Conservation (phyloP, 2,113 vertebrate species). For the Pipra filicauda region DNA sequence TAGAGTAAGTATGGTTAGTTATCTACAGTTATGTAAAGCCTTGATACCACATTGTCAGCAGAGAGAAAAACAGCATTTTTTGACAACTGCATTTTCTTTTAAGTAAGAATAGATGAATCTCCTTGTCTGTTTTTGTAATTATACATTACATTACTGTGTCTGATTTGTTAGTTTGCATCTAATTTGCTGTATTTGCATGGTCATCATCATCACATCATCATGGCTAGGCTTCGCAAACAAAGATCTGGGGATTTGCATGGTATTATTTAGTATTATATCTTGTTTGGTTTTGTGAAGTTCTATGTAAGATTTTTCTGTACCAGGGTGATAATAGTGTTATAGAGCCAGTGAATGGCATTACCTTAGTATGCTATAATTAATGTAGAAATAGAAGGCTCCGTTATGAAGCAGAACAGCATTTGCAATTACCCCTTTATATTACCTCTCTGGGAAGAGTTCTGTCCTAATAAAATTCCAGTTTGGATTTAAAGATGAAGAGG, state of each 20-base stretch:
- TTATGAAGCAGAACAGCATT: slow-evolving; percentile 9
- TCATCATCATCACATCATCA: background rate
- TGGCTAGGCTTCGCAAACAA: no score
- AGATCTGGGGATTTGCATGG: background rate
- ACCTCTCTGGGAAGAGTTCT: slow-evolving; percentile 25
- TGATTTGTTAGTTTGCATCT: background rate
- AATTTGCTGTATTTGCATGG: background rate
- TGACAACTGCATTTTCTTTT: background rate
- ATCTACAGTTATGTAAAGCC: background rate
- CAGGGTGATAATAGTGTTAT: background rate
- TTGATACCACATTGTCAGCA: background rate
- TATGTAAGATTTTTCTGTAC: background rate
- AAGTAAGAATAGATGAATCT: background rate
- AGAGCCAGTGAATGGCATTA: background rate
- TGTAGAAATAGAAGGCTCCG: background rate
- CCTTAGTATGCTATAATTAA: slow-evolving; percentile 15
- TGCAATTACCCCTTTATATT: slow-evolving; percentile 29
- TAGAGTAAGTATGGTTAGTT: background rate
- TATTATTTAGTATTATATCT: background rate
- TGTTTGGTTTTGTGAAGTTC: background rate
- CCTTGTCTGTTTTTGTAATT: background rate
- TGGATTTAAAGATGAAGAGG: slow-evolving; percentile 36
- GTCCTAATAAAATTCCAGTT: slow-evolving; percentile 40
- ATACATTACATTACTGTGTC: background rate
- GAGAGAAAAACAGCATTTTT: background rate